Evolutionary conservation across 2,797 vertebrate genomes (phyloP), one percentile per base, ranked within the genome.

Genomic region (Lagodon rhomboides): DNA sequence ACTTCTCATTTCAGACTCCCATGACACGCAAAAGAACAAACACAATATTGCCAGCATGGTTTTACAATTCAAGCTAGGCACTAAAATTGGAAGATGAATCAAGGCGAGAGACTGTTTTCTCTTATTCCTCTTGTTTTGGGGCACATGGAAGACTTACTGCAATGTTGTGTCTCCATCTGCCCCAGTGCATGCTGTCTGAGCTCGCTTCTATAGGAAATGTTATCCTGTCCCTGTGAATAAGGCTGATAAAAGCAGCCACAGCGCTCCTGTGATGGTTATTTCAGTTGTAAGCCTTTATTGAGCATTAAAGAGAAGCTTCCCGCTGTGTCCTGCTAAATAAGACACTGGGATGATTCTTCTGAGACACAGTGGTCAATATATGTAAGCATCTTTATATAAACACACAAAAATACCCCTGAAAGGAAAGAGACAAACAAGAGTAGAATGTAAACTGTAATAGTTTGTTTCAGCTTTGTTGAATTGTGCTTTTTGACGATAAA

Each of bases 1-100:
- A 80, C 76, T 75, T 89, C 82, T 86, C 59, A 38, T 90, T 84
- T 82, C 81, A 88, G 83, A 84, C 79, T 89, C 85, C 84, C 83
- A 67, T 76, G 84, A 87, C 80, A 75, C 71, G 55, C 58, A 10
- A 22, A 83, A 86, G 82, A 84, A 89, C 77, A 91, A 87, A 90
- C 77, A 87, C 69, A 83, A 73, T 75, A 66, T 68, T 77, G 62
- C 80, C 68, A 83, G 72, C 81, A 82, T 70, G 44, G 76, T 84
- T 84, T 87, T 74, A 73, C 72, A 71, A 68, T 84, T 74, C 55
- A 41, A 81, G 55, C 68, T 53, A 77, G 34, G 80, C 23, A 27
- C 73, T 68, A 75, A 80, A 80, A 84, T 63, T 59, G 55, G 71
- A 83, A 56, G 66, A 88, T 82, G 80, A 89, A 56, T 85, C 64